phyloP scores from a whole-genome alignment of 2,888 invertebrate genomes.

The Cerceris ruficornis region DNA sequence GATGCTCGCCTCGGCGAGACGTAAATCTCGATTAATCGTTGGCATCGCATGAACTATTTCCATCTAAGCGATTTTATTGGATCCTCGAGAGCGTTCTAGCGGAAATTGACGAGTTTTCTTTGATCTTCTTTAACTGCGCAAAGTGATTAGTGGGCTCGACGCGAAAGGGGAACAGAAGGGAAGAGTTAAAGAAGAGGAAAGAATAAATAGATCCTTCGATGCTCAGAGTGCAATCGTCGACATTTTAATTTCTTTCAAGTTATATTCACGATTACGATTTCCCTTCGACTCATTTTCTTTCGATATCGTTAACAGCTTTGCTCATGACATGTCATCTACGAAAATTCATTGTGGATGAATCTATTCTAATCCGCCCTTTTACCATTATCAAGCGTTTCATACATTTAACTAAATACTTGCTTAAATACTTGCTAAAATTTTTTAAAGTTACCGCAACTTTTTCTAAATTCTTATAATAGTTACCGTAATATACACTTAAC shows the following conservation, averaged over 20 bases:
- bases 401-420: too few species aligned
- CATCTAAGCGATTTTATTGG: conserved; percentile 4
- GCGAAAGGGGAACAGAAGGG: conserved; percentile 16
- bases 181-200: neutral
- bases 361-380: too few species aligned
- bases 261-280: conserved; percentile 29
- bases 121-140: neutral
- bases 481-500: too few species aligned
- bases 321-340: too few species aligned
- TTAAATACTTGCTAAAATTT: too few species aligned
- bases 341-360: too few species aligned
- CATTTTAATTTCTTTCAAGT: conserved; percentile 40
- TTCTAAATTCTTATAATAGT: too few species aligned
- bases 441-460: too few species aligned
- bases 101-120: conserved; percentile 2
- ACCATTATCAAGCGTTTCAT: too few species aligned
- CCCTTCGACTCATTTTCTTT: conserved; percentile 22
- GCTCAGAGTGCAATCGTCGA: conserved; percentile 17
- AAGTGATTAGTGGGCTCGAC: neutral
- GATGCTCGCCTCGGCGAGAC: neutral
- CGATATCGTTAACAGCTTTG: neutral
- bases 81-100: neutral
- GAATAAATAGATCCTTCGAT: conserved; percentile 25
- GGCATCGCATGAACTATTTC: conserved; percentile 10
- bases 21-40: neutral